Evolutionary conservation across 2,797 vertebrate genomes (phyloP).

Genomic region (Phoxinus dragarum): DNA sequence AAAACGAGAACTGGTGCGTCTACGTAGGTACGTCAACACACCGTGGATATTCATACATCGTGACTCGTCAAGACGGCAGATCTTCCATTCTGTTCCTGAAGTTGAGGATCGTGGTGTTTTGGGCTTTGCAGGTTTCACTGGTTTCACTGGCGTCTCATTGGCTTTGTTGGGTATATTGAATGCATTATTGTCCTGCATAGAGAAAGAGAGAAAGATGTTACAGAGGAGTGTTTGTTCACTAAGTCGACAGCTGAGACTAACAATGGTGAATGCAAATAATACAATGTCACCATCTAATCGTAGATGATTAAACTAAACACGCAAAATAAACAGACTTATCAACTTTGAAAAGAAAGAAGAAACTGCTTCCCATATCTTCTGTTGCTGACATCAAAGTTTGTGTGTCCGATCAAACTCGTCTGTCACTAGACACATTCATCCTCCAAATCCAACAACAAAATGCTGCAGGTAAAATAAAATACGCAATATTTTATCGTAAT

Average conservation of each 20-base stretch:
- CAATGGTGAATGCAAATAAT: not conserved
- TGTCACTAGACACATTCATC: not conserved
- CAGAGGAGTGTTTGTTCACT: not conserved
- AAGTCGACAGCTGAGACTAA: not conserved
- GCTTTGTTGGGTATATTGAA: not conserved
- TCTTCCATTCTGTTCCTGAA: not conserved
- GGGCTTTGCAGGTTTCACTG: not conserved
- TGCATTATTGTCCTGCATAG: slow-evolving; percentile 13
- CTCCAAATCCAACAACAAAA: not conserved
- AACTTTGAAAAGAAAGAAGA: not conserved
- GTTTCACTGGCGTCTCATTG: slow-evolving; percentile 21
- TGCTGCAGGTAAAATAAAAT: not conserved
- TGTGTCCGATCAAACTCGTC: not conserved
- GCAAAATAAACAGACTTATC: not conserved
- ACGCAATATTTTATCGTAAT: not conserved
- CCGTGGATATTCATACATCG: slow-evolving; percentile 1
- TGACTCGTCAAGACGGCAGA: slow-evolving; percentile 8
- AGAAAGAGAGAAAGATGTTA: slow-evolving; percentile 1
- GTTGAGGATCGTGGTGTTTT: not conserved
- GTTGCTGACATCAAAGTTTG: not conserved
- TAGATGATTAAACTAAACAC: not conserved
- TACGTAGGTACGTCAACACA: slow-evolving; percentile 24
- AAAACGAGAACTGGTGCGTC: not conserved
- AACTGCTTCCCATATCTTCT: not conserved
- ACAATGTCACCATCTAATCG: not conserved